Evolutionary conservation across 2,888 invertebrate species (phyloP).

Genomic region (Leptopilina drosophilae): DNA sequence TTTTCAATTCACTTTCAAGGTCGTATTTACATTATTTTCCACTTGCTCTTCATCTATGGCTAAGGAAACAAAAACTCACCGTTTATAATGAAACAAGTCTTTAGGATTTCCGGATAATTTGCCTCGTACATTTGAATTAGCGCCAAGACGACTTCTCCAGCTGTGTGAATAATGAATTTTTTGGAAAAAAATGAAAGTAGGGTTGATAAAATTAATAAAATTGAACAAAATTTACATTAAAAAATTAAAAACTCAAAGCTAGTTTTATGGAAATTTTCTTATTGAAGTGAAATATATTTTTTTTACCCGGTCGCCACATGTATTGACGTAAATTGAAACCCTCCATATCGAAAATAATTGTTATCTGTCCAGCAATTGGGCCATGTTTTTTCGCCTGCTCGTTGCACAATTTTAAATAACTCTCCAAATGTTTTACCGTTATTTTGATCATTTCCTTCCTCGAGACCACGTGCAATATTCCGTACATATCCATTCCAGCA

Average conservation of each 20-base stretch:
- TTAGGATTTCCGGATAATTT: conserved; percentile 94
- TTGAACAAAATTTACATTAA: neutral
- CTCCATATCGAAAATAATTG: conserved; percentile 87
- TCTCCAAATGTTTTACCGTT: conserved; percentile 84
- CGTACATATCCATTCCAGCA: conserved; percentile 88
- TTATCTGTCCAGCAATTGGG: conserved; percentile 82
- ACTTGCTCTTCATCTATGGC: neutral
- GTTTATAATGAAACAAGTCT: conserved; percentile 91
- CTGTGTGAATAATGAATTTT: conserved; percentile 76
- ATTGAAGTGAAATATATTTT: conserved; percentile 49
- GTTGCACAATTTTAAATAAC: conserved; percentile 81
- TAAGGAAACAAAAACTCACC: conserved; percentile 79
- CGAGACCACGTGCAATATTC: conserved; percentile 85
- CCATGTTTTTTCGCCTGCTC: conserved; percentile 82
- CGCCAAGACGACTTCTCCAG: conserved; percentile 88
- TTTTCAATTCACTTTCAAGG: too few relatives aligned
- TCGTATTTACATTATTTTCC: too few relatives aligned
- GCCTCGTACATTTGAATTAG: conserved; percentile 92
- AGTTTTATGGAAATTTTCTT: too few relatives aligned
- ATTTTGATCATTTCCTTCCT: conserved; percentile 86
- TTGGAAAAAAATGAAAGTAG: too few relatives aligned
- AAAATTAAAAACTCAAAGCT: too few relatives aligned
- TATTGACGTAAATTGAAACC: conserved; percentile 88
- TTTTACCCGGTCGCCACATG: conserved; percentile 89
- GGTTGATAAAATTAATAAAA: too few relatives aligned